Percentiles rank a stretch among this genome's conserved stretches.
Conservation (phyloP, 2,888 invertebrate genomes). For the Scaptomyza parva region DNA sequence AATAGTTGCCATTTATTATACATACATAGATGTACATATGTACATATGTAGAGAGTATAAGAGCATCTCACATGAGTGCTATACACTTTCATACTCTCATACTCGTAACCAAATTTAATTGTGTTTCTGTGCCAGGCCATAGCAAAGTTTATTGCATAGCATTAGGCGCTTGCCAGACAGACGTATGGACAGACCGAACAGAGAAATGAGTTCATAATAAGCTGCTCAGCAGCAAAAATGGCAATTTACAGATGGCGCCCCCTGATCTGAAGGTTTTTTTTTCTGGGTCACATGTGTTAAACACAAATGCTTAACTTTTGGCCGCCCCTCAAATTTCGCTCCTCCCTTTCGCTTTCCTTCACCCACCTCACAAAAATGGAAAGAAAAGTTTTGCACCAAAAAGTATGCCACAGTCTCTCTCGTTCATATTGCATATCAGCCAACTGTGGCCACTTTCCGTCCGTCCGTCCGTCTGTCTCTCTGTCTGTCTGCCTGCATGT, state of each 20-base stretch:
- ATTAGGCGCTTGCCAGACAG: slow-evolving; percentile 34
- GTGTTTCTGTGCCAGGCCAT: slow-evolving; percentile 56
- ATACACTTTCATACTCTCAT: background rate
- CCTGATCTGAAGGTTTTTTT: slow-evolving; percentile 6
- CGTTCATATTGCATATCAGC: slow-evolving; percentile 42
- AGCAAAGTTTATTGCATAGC: slow-evolving; percentile 42
- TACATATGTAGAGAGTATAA: background rate
- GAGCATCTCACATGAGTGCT: background rate
- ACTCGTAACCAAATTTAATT: slow-evolving; percentile 61
- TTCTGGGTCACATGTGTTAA: slow-evolving; percentile 68
- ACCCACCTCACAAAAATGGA: background rate
- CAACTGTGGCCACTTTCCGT: slow-evolving; percentile 26
- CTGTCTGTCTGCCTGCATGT: slow-evolving; percentile 4
- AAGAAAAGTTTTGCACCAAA: slow-evolving; percentile 45
- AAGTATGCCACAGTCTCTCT: slow-evolving; percentile 53
- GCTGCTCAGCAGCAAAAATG: slow-evolving; percentile 42
- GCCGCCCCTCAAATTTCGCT: background rate
- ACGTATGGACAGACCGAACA: background rate
- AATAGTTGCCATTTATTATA: slow-evolving; percentile 31
- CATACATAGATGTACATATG: slow-evolving; percentile 18
- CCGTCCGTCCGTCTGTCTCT: slow-evolving; percentile 11
- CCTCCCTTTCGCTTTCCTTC: background rate
- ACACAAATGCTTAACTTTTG: slow-evolving; percentile 66
- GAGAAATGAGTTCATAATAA: slow-evolving; percentile 71
- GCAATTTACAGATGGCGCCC: slow-evolving; percentile 43